Conservation (phyloP, 2,888 invertebrate species). For the Abrostola triplasia region DNA sequence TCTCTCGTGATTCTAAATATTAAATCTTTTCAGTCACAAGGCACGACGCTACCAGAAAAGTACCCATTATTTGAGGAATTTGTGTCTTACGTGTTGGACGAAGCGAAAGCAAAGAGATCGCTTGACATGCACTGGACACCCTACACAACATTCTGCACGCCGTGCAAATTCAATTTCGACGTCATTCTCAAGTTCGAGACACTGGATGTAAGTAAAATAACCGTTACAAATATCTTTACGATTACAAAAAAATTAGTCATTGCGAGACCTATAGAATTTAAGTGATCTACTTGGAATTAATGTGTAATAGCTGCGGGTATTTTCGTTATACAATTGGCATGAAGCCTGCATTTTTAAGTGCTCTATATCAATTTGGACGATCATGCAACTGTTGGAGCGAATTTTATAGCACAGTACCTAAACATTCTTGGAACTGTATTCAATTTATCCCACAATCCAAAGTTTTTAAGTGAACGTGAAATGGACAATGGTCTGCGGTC, state of each 20-base stretch:
- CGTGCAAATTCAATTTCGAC: constrained; percentile 94
- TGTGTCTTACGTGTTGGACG: constrained; percentile 92
- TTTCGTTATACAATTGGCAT: constrained; percentile 13
- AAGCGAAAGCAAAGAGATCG: constrained; percentile 89
- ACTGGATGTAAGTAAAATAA: constrained; percentile 88
- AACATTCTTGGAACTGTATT: constrained; percentile 9
- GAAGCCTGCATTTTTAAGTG: constrained; percentile 14
- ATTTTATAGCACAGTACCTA: constrained; percentile 16
- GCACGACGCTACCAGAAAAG: constrained; percentile 72
- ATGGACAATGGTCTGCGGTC: constrained; percentile 34
- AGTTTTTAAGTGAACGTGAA: constrained; percentile 40
- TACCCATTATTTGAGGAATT: constrained; percentile 95
- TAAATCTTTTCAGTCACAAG: constrained; percentile 57
- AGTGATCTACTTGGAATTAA: background rate
- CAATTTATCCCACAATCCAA: constrained; percentile 19
- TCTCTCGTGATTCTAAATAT: background rate
- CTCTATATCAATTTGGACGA: constrained; percentile 9
- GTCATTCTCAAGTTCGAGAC: constrained; percentile 95
- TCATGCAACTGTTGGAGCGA: constrained; percentile 7
- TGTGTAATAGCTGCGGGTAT: constrained; percentile 1
- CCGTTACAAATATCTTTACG: background rate
- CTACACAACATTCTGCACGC: constrained; percentile 94
- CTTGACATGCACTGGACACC: constrained; percentile 97
- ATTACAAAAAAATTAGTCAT: constrained; percentile 8
- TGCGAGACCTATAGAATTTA: background rate